Conservation (phyloP, 2,797 vertebrate genomes). For the Threskiornis aethiopicus region DNA sequence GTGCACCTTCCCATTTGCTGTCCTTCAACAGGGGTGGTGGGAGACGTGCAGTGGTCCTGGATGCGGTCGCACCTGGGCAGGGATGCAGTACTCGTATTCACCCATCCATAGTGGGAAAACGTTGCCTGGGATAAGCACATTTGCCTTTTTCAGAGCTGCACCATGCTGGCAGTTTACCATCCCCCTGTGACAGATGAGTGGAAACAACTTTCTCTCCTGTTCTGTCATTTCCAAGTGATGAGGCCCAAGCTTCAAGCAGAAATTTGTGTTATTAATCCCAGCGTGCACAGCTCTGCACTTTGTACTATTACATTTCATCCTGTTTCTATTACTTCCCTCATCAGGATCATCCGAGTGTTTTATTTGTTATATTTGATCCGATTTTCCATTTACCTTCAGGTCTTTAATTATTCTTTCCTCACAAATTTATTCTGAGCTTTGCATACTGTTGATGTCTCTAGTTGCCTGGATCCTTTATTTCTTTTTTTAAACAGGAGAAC, state of each 20-base stretch:
- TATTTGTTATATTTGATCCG: conserved; percentile 45
- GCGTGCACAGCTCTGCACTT: neutral
- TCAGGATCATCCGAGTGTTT: conserved; percentile 39
- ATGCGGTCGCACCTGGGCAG: fast-evolving
- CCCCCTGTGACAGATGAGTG: neutral
- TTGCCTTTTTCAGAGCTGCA: neutral
- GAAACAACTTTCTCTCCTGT: conserved; percentile 1
- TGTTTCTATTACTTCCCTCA: neutral
- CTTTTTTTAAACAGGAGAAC: neutral
- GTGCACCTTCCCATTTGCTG: neutral
- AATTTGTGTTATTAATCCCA: conserved; percentile 10
- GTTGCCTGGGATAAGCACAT: neutral
- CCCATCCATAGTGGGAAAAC: neutral
- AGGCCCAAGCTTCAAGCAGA: conserved; percentile 26
- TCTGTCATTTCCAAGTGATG: conserved; percentile 35
- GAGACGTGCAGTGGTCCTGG: neutral
- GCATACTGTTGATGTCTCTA: neutral
- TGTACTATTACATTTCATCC: conserved; percentile 17
- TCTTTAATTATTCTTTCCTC: conserved; percentile 58
- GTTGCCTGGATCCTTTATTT: conserved; percentile 14
- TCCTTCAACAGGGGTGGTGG: neutral
- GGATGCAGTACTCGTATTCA: fast-evolving
- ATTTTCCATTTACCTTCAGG: conserved; percentile 55
- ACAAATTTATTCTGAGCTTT: conserved; percentile 27
- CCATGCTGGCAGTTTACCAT: neutral